These are phyloP conservation scores for Hirtodrosophila cameraria DNA, from an alignment of 2,888 invertebrate species.

Conservation along the genomic window DNA sequence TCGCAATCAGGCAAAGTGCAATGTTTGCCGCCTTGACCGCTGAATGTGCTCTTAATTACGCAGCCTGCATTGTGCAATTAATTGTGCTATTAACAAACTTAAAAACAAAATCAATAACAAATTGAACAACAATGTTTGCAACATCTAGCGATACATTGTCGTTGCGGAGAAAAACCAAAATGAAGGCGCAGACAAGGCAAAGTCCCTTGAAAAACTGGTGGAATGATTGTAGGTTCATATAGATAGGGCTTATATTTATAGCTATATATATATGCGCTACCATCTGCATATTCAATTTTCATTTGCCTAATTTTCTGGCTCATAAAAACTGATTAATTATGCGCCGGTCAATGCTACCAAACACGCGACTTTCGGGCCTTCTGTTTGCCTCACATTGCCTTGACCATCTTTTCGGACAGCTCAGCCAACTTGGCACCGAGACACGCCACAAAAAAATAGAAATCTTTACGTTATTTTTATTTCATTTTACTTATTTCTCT, in stretches of 20 bases:
- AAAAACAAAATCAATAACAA: constrained; percentile 42
- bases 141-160: constrained; percentile 64
- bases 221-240: constrained; percentile 78
- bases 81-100: constrained; percentile 38
- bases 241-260: no score
- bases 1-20: constrained; percentile 50
- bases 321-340: constrained; percentile 72
- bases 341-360: constrained; percentile 67
- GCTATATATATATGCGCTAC: no score
- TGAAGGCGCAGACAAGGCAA: constrained; percentile 50
- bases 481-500: background rate
- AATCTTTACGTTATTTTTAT: constrained; percentile 22
- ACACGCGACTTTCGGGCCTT: constrained; percentile 51
- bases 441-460: constrained; percentile 37
- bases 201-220: constrained; percentile 70
- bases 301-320: constrained; percentile 53
- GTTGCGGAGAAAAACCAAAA: constrained; percentile 38
- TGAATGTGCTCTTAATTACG: constrained; percentile 44
- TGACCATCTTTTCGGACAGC: constrained; percentile 54
- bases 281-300: constrained; percentile 33
- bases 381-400: constrained; percentile 35
- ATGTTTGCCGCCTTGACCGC: constrained; percentile 55
- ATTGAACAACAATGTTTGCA: constrained; percentile 64
- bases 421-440: constrained; percentile 66
- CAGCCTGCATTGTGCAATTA: constrained; percentile 49